A percentile compares a stretch with the other conserved stretches of the same genome.
phyloP scores from a whole-genome alignment of 2,113 vertebrate genomes.

The Xiphophorus maculatus region DNA sequence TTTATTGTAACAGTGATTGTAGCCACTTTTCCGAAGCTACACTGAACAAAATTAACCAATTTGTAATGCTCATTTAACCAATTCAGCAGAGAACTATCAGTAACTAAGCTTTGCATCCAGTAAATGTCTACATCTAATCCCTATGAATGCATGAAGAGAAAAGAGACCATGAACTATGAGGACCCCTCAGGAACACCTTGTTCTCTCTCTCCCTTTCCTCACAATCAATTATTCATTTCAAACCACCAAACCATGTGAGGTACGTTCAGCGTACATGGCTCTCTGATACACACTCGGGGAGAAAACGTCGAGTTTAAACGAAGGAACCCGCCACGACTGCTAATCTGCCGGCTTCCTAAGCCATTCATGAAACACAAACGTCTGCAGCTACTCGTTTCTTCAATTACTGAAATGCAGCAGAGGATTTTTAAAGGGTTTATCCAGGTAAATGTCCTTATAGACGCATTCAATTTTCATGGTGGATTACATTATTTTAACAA shows the following conservation, averaged over 20 bases:
- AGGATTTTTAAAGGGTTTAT: not conserved
- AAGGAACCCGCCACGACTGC: not conserved
- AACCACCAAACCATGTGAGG: constrained; percentile 44
- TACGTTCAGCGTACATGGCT: constrained; percentile 17
- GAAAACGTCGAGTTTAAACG: not conserved
- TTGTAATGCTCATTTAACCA: not conserved
- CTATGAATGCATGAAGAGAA: not conserved
- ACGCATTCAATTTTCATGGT: not conserved
- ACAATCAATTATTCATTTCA: constrained; percentile 73
- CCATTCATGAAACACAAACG: not conserved
- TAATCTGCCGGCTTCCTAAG: not conserved
- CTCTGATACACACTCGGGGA: constrained; percentile 16
- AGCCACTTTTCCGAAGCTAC: too few relatives aligned
- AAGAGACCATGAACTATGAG: constrained; percentile 13
- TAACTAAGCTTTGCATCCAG: constrained; percentile 4
- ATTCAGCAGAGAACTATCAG: not conserved
- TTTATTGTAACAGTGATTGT: not conserved
- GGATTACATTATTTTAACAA: not conserved
- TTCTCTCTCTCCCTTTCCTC: constrained; percentile 49
- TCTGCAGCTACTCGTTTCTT: not conserved
- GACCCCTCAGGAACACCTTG: constrained; percentile 56
- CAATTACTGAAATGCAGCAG: not conserved
- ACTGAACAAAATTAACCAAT: not conserved
- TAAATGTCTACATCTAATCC: constrained; percentile 2
- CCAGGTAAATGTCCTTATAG: not conserved